Evolutionary conservation across 2,888 invertebrate species (phyloP).

Genomic region (Agrilus mali): DNA sequence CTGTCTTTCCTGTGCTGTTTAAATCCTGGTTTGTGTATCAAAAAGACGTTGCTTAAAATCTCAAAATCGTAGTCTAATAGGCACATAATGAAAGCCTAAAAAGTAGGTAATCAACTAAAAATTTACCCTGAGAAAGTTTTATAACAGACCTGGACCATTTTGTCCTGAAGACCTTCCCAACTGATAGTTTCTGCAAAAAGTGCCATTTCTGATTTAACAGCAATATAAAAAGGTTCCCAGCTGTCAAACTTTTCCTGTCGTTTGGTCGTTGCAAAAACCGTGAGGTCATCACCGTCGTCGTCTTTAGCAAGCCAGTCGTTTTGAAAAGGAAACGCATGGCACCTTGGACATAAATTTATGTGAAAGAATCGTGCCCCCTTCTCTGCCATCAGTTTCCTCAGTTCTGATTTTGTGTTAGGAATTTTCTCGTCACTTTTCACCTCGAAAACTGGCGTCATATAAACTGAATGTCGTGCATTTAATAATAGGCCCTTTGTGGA

Average conservation of each 20-base stretch:
- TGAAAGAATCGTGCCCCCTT: conserved; percentile 38
- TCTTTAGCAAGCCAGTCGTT: conserved; percentile 29
- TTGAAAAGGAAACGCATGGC: conserved; percentile 34
- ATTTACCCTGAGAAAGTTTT: no score
- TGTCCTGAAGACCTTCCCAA: conserved; percentile 41
- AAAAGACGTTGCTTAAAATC: conserved; percentile 73
- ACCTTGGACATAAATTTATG: conserved; percentile 37
- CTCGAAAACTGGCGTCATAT: conserved; percentile 22
- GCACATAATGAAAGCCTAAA: conserved; percentile 45
- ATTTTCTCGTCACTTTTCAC: conserved; percentile 29
- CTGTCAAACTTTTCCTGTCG: conserved; percentile 26
- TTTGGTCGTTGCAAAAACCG: conserved; percentile 32
- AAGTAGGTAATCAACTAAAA: no score
- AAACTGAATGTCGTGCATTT: conserved; percentile 9
- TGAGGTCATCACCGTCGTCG: conserved; percentile 18
- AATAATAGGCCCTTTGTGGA: conserved; percentile 7
- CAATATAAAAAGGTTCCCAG: conserved; percentile 42
- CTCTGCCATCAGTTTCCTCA: conserved; percentile 21
- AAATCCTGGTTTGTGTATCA: conserved; percentile 67
- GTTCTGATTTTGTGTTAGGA: conserved; percentile 56
- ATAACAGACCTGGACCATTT: conserved; percentile 39
- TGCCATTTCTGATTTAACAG: conserved; percentile 33
- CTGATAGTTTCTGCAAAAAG: conserved; percentile 38
- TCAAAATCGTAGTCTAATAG: conserved; percentile 76
- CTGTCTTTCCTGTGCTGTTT: no score